A percentile compares a stretch with the other conserved stretches of the same genome.
Evolutionary conservation across 2,888 invertebrate genomes (phyloP).

Genomic region (Eilema caniola): DNA sequence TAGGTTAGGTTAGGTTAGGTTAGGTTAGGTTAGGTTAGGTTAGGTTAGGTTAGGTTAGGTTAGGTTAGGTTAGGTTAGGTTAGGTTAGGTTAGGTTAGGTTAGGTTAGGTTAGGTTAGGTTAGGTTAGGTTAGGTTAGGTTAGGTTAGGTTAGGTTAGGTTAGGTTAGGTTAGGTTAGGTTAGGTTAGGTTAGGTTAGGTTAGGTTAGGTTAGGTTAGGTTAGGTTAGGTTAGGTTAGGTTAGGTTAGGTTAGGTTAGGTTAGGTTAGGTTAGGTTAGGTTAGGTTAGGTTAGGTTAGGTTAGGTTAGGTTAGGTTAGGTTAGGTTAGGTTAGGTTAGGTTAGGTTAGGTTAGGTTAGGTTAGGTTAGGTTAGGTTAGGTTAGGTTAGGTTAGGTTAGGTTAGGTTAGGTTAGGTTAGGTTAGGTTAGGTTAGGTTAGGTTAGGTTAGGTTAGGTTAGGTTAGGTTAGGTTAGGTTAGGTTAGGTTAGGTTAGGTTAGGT

Average conservation of each 20-base stretch:
- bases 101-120: conserved; percentile 36
- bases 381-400: conserved; percentile 38
- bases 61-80: conserved; percentile 40
- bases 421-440: conserved; percentile 33
- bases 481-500: conserved; percentile 16
- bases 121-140: conserved; percentile 41
- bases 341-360: conserved; percentile 35
- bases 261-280: conserved; percentile 37
- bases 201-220: conserved; percentile 40
- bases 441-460: conserved; percentile 16
- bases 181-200: conserved; percentile 40
- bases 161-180: conserved; percentile 39
- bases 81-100: conserved; percentile 34
- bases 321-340: conserved; percentile 32
- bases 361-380: conserved; percentile 37
- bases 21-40: conserved; percentile 41
- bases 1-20: conserved; percentile 38
- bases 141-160: conserved; percentile 40
- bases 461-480: conserved; percentile 14
- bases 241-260: conserved; percentile 35
- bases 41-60: conserved; percentile 40
- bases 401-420: conserved; percentile 39
- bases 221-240: conserved; percentile 38
- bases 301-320: conserved; percentile 33
- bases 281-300: conserved; percentile 36